Base-by-base conservation (phyloP, 2,888 invertebrate genomes). In the Torymus tubicola region DNA sequence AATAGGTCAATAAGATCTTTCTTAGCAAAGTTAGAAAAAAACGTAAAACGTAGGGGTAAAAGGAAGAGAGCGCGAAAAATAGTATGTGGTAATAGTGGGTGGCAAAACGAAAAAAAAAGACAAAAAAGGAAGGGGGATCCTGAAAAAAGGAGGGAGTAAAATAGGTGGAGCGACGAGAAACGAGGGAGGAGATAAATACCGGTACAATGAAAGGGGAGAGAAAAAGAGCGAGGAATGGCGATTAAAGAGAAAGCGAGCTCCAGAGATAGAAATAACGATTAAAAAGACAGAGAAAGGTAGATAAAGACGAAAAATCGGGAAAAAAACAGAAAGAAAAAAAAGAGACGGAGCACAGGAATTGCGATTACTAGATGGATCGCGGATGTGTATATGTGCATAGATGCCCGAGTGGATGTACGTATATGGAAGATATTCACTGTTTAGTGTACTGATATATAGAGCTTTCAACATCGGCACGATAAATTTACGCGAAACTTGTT, bases 401-500 rank as follows among this genome's bases (percentile, higher is more conserved):
- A 5, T 31, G 31, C 1, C 3, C 3, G 31, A 5, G 5, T 31
- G 3, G 31, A 5, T 31, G 31, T 31, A 31, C 1, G 31, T 31
- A 5, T 3, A 4, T 31, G 5, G 2, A 31, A 31, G 31, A 31
- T 31, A 31, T 31, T 31, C 31, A 31, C 0, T 31, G 31, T 5
- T 5, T 31, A 31, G 31, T 31, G 31, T 31, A 31, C 50, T 16
- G 70, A 1, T 2, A 42, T 63, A 72, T 2, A 42, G 72, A 72
- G 72, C 72, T 72, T 63, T 31, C 31, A 72, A 63, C 24, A 16
- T 60, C 67, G 71, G 67, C 71, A 53, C 78, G 78, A 78, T 78
- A 78, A 78, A 72, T 78, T 71, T 24, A n/a, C 67, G 18, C 42
- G 42, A 73, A 58, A 67, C 13, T 72, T 53, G 31, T n/a, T 16